These are phyloP conservation scores for Oxygymnocypris stewartii DNA, from an alignment of 2,113 vertebrate genomes.

Conservation along the genomic window DNA sequence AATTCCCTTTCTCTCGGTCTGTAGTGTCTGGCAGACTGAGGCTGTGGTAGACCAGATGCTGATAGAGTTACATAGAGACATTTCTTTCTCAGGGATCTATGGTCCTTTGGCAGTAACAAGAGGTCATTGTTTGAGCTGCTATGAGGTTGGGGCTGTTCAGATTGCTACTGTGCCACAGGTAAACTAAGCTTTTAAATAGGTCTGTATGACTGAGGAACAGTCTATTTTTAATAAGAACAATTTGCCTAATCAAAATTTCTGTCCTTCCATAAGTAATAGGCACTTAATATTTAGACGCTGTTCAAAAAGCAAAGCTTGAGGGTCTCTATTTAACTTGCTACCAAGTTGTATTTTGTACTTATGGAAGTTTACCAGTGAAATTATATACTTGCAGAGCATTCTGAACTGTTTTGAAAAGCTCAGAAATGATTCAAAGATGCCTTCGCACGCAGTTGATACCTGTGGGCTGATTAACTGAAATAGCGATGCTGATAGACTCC, in stretches of 20 bases:
- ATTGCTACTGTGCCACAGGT: conserved; percentile 1
- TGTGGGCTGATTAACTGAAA: conserved; percentile 61
- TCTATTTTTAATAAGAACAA: not conserved
- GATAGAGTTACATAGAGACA: conserved; percentile 53
- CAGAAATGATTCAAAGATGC: conserved; percentile 5
- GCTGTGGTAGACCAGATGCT: conserved; percentile 36
- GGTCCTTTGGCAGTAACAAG: conserved; percentile 45
- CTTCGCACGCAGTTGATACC: conserved; percentile 52
- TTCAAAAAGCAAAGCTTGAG: not conserved
- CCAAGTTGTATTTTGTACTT: not conserved
- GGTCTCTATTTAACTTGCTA: not conserved
- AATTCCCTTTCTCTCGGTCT: conserved; percentile 31
- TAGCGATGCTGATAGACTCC: conserved; percentile 57
- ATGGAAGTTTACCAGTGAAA: conserved; percentile 10
- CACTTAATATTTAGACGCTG: not conserved
- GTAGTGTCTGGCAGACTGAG: conserved; percentile 39
- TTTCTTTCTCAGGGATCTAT: conserved; percentile 55
- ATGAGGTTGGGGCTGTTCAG: not conserved
- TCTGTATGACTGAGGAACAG: not conserved
- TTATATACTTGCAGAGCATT: not conserved
- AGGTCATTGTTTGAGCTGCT: conserved; percentile 48
- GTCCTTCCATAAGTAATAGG: not conserved
- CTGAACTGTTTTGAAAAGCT: conserved; percentile 19
- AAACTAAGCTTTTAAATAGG: not conserved
- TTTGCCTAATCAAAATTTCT: not conserved